Percentiles rank a stretch among this genome's conserved stretches.
phyloP scores from a whole-genome alignment of 2,113 vertebrate species.

The Sebastes fasciatus region DNA sequence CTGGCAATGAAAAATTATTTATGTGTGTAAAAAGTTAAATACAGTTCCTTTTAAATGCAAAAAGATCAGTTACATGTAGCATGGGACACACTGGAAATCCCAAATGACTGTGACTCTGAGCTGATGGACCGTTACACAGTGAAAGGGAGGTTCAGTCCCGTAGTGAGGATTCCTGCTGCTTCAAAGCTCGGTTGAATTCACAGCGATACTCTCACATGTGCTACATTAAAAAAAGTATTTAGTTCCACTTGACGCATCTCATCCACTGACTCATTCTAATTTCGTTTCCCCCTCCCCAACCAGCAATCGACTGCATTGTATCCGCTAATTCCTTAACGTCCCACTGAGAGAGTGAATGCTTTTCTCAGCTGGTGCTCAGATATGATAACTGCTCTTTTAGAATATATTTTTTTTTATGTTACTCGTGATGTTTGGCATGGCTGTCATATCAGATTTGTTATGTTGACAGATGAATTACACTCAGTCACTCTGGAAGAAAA shows the following conservation, averaged over 20 bases:
- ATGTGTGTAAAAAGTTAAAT: too few species aligned
- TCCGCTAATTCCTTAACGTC: slow-evolving; percentile 30
- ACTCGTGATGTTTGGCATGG: slow-evolving; percentile 12
- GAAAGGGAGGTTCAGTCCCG: slow-evolving; percentile 23
- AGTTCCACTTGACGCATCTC: slow-evolving; percentile 58
- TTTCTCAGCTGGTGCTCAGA: slow-evolving; percentile 35
- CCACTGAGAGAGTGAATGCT: slow-evolving; percentile 39
- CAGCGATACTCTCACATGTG: slow-evolving; percentile 20
- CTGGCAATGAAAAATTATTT: too few species aligned
- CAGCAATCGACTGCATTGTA: slow-evolving; percentile 11
- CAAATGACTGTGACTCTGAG: slow-evolving; percentile 53
- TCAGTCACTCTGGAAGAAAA: background rate
- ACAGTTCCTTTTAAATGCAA: background rate
- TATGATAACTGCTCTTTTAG: slow-evolving; percentile 8
- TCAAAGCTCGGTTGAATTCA: slow-evolving; percentile 46
- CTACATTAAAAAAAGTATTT: slow-evolving; percentile 46
- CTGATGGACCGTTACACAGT: slow-evolving; percentile 23
- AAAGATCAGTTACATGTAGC: slow-evolving; percentile 14
- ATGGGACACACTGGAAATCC: slow-evolving; percentile 23
- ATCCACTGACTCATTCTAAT: slow-evolving; percentile 41
- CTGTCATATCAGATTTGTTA: slow-evolving; percentile 29
- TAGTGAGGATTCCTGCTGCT: slow-evolving; percentile 41
- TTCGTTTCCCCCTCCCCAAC: slow-evolving; percentile 9
- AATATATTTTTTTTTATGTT: slow-evolving; percentile 12
- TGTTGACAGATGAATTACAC: slow-evolving; percentile 22